Conservation (phyloP, 2,797 vertebrate genomes). For the Jordanella pulchra region DNA sequence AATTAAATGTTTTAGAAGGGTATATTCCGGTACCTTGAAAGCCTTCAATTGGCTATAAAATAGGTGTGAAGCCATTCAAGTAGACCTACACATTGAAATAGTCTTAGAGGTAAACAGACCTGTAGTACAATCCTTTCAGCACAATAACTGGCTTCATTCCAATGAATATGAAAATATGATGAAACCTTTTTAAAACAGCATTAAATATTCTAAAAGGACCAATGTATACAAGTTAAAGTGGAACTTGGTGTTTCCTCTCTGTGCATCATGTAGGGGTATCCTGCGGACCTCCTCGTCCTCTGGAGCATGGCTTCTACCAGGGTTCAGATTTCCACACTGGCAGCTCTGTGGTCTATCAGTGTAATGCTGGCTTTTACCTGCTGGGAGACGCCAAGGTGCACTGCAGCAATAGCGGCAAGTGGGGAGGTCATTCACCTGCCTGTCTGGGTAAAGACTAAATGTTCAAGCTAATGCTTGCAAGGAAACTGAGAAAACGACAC, state of each 20-base stretch:
- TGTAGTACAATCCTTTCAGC: too few relatives aligned
- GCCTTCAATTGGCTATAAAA: too few relatives aligned
- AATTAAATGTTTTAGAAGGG: too few relatives aligned
- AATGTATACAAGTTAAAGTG: neutral
- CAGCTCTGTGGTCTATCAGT: slow-evolving; percentile 89
- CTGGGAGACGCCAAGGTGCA: slow-evolving; percentile 90
- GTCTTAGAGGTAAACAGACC: too few relatives aligned
- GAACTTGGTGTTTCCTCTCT: neutral
- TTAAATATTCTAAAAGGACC: neutral
- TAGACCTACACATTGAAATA: too few relatives aligned
- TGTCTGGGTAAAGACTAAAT: slow-evolving; percentile 85
- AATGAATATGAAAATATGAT: too few relatives aligned
- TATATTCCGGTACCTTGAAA: too few relatives aligned
- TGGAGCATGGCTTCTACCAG: slow-evolving; percentile 89
- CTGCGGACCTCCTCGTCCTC: slow-evolving; percentile 86
- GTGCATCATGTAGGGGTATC: slow-evolving; percentile 83
- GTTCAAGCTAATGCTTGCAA: neutral
- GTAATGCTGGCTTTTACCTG: slow-evolving; percentile 91
- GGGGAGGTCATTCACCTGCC: slow-evolving; percentile 88
- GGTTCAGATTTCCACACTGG: slow-evolving; percentile 88
- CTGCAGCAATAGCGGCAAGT: slow-evolving; percentile 89
- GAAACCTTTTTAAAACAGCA: neutral
- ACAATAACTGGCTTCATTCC: too few relatives aligned
- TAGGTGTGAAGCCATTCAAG: neutral
- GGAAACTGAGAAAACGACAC: neutral